Evolutionary conservation across 1,140 invertebrate genomes (phyloP).

Genomic region (Drosophila albomicans): DNA sequence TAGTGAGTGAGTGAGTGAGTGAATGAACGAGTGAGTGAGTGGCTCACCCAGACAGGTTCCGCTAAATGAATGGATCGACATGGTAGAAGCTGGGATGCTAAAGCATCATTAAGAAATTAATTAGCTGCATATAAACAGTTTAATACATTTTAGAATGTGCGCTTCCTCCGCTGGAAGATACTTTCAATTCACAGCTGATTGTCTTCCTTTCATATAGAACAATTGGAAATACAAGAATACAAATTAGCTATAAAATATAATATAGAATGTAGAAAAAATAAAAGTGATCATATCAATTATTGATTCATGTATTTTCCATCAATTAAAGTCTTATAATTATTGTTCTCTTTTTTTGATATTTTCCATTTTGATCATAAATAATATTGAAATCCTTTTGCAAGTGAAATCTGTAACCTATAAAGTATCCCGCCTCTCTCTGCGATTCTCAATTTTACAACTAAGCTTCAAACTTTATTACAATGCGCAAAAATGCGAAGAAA

Average conservation of each 20-base stretch:
- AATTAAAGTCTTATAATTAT: too few relatives aligned
- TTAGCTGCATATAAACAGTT: constrained; percentile 31
- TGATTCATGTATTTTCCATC: too few relatives aligned
- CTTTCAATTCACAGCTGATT: background rate
- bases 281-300: too few relatives aligned
- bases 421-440: background rate
- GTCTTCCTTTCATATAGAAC: too few relatives aligned
- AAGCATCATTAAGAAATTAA: constrained; percentile 58
- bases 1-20: constrained; percentile 53
- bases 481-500: background rate
- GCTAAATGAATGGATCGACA: constrained; percentile 39
- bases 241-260: too few relatives aligned
- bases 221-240: too few relatives aligned
- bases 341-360: too few relatives aligned
- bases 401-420: too few relatives aligned
- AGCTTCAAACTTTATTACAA: background rate
- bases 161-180: background rate
- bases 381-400: too few relatives aligned
- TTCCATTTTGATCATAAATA: too few relatives aligned
- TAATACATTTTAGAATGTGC: constrained; percentile 36
- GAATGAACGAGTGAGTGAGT: constrained; percentile 26
- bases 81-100: constrained; percentile 37
- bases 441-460: background rate
- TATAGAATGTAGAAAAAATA: too few relatives aligned
- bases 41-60: constrained; percentile 63